Evolutionary conservation across 2,888 invertebrate species (phyloP), one percentile per base, ranked within the genome.

Genomic region (Agonopterix alstromeriana): DNA sequence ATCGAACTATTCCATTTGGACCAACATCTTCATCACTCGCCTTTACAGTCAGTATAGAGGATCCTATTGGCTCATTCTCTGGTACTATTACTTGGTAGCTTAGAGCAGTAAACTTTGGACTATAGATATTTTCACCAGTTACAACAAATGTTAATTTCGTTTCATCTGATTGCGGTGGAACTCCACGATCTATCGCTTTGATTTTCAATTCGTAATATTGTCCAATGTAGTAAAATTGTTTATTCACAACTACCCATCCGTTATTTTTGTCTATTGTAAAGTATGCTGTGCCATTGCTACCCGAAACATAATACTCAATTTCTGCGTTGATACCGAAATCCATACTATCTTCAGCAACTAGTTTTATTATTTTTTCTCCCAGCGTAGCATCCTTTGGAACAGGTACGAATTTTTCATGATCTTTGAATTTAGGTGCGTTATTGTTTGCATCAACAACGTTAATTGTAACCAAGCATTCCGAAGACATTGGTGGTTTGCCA

Each of bases 381-480:
- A 91, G 71, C 0, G 84, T 77, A 0, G 95, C 94, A 57, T 93
- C 93, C 73, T 95, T 94, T 0, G 96, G 95, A 1, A 97, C 94
- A 0, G 97, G 95, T 1, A 94, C 92, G 42, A 96, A 90, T 67
- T 94, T 96, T 57, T 93, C 91, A 42, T 91, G 81, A 45, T 92
- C 86, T 58, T 93, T 92, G 70, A 98, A 98, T 66, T 92, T 92
- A 0, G 98, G 98, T 7, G 96, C 92, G 73, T 97, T 95, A 71
- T 97, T 97, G 73, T 98, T 98, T 3, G 96, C 96, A 75, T 98
- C 97, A 0, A 97, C 95, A 0, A 98, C 93, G 69, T 95, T 96
- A 35, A 98, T 93, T 42, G 94, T 94, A 0, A 98, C 94, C 36
- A 94, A 85, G 60, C 95, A 94, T 77, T 95, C 96, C 0, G 97